Conservation (phyloP, 2,113 vertebrate genomes). For the Emydura subglobosa region DNA sequence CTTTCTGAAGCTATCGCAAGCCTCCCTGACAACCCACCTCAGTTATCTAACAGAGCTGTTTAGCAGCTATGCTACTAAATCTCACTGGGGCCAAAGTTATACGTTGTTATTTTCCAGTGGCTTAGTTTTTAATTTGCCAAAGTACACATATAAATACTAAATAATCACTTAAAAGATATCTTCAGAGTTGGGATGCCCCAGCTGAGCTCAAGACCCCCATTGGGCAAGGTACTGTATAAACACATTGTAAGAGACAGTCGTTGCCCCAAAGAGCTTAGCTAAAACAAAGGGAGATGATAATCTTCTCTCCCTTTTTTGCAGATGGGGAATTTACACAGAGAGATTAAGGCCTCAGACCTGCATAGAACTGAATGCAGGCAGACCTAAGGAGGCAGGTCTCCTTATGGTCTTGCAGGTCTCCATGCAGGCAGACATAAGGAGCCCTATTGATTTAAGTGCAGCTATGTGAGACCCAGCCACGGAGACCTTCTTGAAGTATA, state of each 20-base stretch:
- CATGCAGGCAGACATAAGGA: background rate
- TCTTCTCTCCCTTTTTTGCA: background rate
- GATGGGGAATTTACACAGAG: fast-evolving
- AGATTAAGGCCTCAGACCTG: background rate
- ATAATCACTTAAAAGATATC: background rate
- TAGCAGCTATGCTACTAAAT: conserved; percentile 25
- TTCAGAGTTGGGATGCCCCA: background rate
- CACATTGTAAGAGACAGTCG: background rate
- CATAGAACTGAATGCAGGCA: background rate
- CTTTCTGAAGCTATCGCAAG: conserved; percentile 4
- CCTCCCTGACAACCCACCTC: conserved; percentile 24
- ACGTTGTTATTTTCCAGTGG: conserved; percentile 21
- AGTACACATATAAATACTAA: fast-evolving
- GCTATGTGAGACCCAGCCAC: background rate
- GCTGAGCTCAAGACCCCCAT: background rate
- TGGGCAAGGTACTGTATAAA: background rate
- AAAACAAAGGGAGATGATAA: background rate
- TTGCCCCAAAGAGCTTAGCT: background rate
- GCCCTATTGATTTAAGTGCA: background rate
- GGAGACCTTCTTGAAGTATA: background rate
- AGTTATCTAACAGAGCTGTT: conserved; percentile 46
- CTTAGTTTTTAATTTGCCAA: background rate
- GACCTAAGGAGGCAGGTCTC: too few species aligned
- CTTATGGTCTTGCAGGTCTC: too few species aligned
- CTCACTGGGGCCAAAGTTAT: conserved; percentile 14